These are phyloP conservation scores for Pristionchus fissidentatus DNA, from an alignment of 2,888 invertebrate genomes.

Conservation along the genomic window DNA sequence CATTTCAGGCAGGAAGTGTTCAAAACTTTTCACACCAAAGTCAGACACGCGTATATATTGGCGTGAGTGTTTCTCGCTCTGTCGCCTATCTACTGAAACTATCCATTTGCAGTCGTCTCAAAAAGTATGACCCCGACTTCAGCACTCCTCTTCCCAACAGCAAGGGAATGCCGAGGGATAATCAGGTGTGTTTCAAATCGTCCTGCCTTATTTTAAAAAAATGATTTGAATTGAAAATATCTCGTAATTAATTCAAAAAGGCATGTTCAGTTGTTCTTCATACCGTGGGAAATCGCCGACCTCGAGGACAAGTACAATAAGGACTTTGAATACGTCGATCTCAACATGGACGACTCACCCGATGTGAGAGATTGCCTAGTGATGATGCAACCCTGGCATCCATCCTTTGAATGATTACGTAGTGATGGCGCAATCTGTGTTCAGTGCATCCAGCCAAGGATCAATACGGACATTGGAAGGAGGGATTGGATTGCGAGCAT, in stretches of 20 bases:
- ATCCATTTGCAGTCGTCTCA: neutral
- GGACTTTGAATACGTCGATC: neutral
- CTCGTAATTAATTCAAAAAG: too few species aligned
- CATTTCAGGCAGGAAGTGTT: neutral
- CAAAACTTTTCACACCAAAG: neutral
- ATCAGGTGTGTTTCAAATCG: neutral
- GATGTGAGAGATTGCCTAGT: conserved; percentile 13
- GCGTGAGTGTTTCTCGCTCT: neutral
- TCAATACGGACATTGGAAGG: neutral
- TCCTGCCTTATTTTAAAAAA: neutral
- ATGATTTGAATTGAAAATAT: too few species aligned
- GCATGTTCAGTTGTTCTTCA: neutral
- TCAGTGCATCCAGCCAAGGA: neutral
- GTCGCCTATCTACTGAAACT: neutral
- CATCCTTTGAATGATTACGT: too few species aligned
- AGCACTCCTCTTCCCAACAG: neutral
- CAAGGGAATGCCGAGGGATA: conserved; percentile 16
- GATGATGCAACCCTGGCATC: neutral
- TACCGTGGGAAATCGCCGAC: neutral
- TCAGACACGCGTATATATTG: neutral
- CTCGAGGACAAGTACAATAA: neutral
- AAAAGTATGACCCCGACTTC: neutral
- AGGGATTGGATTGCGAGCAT: neutral
- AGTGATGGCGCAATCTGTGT: neutral
- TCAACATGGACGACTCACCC: neutral